Evolutionary conservation across 1,140 invertebrate genomes (phyloP).

Genomic region (Amyelois transitella): DNA sequence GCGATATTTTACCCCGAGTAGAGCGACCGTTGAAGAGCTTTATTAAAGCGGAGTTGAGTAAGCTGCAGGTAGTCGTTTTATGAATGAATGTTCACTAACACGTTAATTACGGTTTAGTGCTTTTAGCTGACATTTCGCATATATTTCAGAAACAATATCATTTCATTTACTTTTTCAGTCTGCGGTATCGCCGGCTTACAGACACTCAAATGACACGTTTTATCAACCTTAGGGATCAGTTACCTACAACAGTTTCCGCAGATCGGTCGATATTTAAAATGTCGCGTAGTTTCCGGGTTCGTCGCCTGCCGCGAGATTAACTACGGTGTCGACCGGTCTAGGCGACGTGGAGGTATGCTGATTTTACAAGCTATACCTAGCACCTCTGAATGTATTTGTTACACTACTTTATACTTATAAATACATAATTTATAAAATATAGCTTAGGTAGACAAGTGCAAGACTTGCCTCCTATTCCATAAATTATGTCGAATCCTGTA

Average conservation of each 20-base stretch:
- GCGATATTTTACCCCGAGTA: neutral
- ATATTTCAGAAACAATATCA: conserved; percentile 9
- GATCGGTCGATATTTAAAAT: conserved; percentile 44
- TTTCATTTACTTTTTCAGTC: neutral
- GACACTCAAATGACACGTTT: neutral
- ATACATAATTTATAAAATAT: too few species aligned
- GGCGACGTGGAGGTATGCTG: conserved; percentile 19
- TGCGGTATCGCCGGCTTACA: too few species aligned
- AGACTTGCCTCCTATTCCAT: too few species aligned
- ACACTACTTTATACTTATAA: conserved; percentile 1
- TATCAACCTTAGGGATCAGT: neutral
- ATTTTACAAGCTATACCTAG: conserved; percentile 14
- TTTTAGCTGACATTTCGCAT: neutral
- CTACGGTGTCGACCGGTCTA: conserved; percentile 29
- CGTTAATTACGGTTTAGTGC: neutral
- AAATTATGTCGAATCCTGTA: neutral
- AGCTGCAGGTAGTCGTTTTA: neutral
- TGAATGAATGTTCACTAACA: neutral
- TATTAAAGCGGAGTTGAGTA: neutral
- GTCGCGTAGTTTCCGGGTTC: conserved; percentile 43
- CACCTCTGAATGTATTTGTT: neutral
- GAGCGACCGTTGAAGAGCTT: neutral
- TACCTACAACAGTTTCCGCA: conserved; percentile 23
- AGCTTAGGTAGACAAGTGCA: too few species aligned
- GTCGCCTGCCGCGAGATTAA: conserved; percentile 38